phyloP scores from a whole-genome alignment of 2,888 invertebrate genomes.

The Uloborus plumipes region DNA sequence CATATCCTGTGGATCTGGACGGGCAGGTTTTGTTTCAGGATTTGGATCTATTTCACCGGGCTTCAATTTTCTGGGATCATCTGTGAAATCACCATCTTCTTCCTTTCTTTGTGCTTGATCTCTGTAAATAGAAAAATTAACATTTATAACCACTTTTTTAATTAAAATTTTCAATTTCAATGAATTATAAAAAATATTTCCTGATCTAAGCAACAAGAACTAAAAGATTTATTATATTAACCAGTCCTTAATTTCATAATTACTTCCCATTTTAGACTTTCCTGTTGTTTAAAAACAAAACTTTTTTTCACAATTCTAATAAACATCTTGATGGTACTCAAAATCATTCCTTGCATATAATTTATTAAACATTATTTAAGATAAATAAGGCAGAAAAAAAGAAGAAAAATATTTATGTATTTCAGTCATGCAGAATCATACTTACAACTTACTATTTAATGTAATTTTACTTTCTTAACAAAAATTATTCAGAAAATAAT shows the following conservation, averaged over 20 bases:
- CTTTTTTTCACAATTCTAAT: too few species aligned
- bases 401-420: too few species aligned
- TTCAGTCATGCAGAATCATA: too few species aligned
- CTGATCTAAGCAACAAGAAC: neutral
- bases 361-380: too few species aligned
- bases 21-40: slow-evolving; percentile 98
- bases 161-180: neutral
- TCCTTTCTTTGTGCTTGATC: slow-evolving; percentile 98
- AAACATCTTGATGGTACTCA: too few species aligned
- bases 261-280: neutral
- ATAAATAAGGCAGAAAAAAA: too few species aligned
- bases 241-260: neutral
- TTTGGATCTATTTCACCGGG: slow-evolving; percentile 99
- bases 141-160: too few species aligned
- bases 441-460: too few species aligned
- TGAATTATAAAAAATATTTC: neutral
- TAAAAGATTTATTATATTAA: neutral
- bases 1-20: slow-evolving; percentile 99
- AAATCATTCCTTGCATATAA: too few species aligned
- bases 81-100: slow-evolving; percentile 88
- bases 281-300: too few species aligned
- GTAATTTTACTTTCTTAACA: too few species aligned
- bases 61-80: slow-evolving; percentile 96
- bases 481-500: too few species aligned
- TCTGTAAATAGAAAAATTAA: slow-evolving; percentile 73